Evolutionary conservation across 1,140 invertebrate genomes (phyloP).

Genomic region (Zaprionus camerounensis): DNA sequence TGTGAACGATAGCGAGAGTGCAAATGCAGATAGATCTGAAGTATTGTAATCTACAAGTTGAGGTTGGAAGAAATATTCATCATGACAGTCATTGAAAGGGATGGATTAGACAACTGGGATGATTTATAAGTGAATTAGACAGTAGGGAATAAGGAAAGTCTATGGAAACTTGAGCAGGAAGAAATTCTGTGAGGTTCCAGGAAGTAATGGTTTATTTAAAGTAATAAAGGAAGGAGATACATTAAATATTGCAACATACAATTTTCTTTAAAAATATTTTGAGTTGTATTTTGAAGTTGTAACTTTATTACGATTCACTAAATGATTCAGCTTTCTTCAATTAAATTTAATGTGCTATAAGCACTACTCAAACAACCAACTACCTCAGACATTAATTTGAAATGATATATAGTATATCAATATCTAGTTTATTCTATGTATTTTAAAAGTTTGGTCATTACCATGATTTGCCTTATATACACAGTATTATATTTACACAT

Average conservation of each 20-base stretch:
- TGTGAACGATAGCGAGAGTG: background rate
- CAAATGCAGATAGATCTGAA: background rate
- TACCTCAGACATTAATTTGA: too few species aligned
- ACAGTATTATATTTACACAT: background rate
- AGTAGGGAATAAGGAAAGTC: background rate
- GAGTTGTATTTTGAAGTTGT: too few species aligned
- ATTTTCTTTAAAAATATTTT: background rate
- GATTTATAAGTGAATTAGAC: background rate
- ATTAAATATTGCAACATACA: background rate
- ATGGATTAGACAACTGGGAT: background rate
- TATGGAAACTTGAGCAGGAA: background rate
- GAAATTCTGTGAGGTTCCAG: background rate
- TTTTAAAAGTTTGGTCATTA: too few species aligned
- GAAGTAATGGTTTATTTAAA: too few species aligned
- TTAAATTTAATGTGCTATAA: background rate
- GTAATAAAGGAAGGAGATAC: background rate
- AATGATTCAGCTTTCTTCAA: background rate
- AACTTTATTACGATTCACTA: too few species aligned
- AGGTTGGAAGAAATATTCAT: background rate
- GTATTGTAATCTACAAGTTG: background rate
- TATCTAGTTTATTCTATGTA: too few species aligned
- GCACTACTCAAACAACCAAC: too few species aligned
- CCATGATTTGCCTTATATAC: too few species aligned
- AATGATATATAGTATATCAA: too few species aligned
- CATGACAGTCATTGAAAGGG: constrained; percentile 1